These are phyloP conservation scores for Pammene fasciana DNA, from an alignment of 2,888 invertebrate species.

Conservation along the genomic window DNA sequence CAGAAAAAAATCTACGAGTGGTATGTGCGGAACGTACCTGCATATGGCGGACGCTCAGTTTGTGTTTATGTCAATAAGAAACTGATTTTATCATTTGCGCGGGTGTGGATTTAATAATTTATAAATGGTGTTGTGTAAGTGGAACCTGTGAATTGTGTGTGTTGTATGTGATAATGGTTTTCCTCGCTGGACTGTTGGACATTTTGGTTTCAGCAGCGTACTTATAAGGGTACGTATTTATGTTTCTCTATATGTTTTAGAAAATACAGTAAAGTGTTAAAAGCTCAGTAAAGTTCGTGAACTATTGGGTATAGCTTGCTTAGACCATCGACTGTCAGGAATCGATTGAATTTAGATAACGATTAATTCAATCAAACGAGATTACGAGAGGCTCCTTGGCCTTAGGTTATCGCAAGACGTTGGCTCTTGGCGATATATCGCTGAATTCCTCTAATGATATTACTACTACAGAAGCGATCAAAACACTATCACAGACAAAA, in stretches of 20 bases:
- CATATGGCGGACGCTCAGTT: conserved; percentile 83
- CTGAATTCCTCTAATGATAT: neutral
- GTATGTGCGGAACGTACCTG: conserved; percentile 76
- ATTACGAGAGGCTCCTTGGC: neutral
- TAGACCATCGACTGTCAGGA: neutral
- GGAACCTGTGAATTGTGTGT: conserved; percentile 75
- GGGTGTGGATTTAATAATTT: conserved; percentile 78
- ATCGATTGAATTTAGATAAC: neutral
- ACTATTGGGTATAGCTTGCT: conserved; percentile 2
- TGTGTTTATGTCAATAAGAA: conserved; percentile 84
- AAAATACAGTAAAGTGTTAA: conserved; percentile 48
- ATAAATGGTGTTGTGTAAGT: conserved; percentile 74
- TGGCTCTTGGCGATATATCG: conserved; percentile 19
- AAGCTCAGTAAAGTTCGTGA: conserved; percentile 11
- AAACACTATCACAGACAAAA: neutral
- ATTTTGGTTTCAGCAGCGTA: conserved; percentile 70
- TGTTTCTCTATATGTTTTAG: conserved; percentile 66
- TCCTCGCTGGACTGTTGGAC: conserved; percentile 72
- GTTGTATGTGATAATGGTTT: conserved; percentile 78
- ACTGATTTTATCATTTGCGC: conserved; percentile 81
- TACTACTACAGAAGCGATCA: neutral
- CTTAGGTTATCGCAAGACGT: conserved; percentile 34
- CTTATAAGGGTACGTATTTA: conserved; percentile 79
- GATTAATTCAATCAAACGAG: conserved; percentile 16
- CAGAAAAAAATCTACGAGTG: conserved; percentile 49